A percentile compares a stretch with the other conserved stretches of the same genome.
Evolutionary conservation across 2,113 vertebrate species (phyloP).

Genomic region (Chinchilla lanigera): DNA sequence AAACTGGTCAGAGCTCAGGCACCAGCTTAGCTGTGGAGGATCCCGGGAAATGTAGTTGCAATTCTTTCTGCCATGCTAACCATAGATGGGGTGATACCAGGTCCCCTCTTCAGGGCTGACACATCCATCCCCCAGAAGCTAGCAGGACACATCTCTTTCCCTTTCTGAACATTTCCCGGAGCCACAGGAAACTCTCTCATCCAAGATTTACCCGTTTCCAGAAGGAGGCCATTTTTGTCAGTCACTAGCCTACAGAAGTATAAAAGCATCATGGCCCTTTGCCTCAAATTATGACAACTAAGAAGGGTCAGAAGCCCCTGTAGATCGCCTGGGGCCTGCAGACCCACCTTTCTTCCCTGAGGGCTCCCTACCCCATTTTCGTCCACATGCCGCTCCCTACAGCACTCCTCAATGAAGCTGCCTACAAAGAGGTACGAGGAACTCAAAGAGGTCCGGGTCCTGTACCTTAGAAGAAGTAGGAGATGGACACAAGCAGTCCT

Average conservation of each 20-base stretch:
- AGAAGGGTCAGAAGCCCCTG: neutral
- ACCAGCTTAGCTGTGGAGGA: rapidly evolving
- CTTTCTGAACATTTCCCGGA: neutral
- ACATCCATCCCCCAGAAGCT: neutral
- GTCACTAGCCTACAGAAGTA: neutral
- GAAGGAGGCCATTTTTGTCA: neutral
- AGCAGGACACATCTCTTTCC: neutral
- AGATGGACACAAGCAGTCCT: rapidly evolving
- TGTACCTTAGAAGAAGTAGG: neutral
- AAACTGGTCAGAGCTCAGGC: neutral
- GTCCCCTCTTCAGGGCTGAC: neutral
- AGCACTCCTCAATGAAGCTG: neutral
- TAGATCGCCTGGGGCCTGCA: too few relatives aligned
- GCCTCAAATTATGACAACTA: neutral
- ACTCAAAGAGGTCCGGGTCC: neutral
- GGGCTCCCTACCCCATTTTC: too few relatives aligned
- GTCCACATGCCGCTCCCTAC: neutral
- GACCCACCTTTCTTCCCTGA: neutral
- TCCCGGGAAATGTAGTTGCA: neutral
- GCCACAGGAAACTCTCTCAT: neutral
- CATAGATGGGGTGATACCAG: neutral
- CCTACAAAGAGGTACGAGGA: neutral
- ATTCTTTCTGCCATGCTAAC: neutral
- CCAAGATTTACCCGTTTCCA: neutral
- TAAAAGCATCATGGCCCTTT: neutral